Evolutionary conservation across 92 coral and sea anemone species (phyloP), one percentile per base, ranked within the genome.

Genomic region (Actinostola sp.): DNA sequence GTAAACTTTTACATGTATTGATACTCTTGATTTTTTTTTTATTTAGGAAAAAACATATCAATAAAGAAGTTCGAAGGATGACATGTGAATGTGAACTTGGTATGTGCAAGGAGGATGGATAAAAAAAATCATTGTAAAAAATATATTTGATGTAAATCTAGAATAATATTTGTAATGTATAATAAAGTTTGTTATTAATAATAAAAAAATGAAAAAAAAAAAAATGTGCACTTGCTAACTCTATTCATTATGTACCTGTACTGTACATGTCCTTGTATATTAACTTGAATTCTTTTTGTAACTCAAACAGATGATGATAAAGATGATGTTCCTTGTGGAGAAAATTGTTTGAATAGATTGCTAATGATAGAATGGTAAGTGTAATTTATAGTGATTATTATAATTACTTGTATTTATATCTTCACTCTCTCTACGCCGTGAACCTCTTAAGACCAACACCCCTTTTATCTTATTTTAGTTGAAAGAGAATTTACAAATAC

Each of bases 21-120:
- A 11, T 14, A 14, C 0, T 1, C 0, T 61, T 23, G 28, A 16
- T 0, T 17, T 15, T 54, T 5, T 12, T 66, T 51, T 59, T 2
- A 25, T 72, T 56, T 67, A 95, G 99, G 82, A 95, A 92, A 77
- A 95, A 92, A 82, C 84, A 91, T 61, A 68, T 95, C 3, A 95
- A 95, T 64, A 95, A 95, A 67, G 99, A 95, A 70, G 97, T 95
- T 8, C 79, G 97, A 34, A 81, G 80, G 53, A 95, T 95, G 99
- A 89, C 87, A 49, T 95, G 99, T 65, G 99, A 95, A 41, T 95
- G 99, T 72, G 89, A 89, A 61, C 77, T 88, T 68, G 98, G 98
- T 91, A 75, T 38, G 85, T 68, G 31, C 9, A 60, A 15, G 3
- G n/a, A 10, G n/a, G 19, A 33, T 60, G 31, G 8, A 17, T 52